Base-by-base conservation (phyloP, 1,140 invertebrate genomes). In the Aphelenchoides besseyi region DNA sequence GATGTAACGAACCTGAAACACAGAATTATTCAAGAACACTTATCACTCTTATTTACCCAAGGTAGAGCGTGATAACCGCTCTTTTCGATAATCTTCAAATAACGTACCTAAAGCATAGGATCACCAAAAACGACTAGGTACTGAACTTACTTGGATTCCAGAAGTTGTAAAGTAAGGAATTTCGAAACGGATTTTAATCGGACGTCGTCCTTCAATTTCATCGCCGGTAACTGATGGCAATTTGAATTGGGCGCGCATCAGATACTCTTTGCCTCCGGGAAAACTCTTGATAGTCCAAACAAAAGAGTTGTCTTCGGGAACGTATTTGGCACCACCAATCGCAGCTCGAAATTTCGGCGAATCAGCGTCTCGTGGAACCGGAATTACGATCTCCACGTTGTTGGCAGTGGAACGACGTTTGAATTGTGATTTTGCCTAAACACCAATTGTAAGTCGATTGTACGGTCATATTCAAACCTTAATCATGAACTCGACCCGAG, bases 241-340 rank as follows among this genome's bases (percentile, higher is more conserved):
- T n/a, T 94, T 94, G 87, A 99, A 99, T 85, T 98, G 95, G 9
- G 97, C 97, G 76, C 95, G 88, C 96, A 99, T 98, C 64, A 99
- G 87, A 86, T 96, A 98, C 84, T 99, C 97, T 83, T 98, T 98
- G 30, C 96, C 97, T 36, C 70, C 36, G 2, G 96, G 97, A 85
- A 99, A 99, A 32, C 95, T 97, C 86, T 98, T 98, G 67, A 99
- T 95, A n/a, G 92, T 95, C 97, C 97, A 99, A 28, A 96, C 93
- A 36, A 98, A 94, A 32, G 94, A 93, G 88, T 93, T 97, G 82
- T 94, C 91, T 85, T 99, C 96, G 0, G 96, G 95, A 1, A 93
- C 92, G 86, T 98, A 79, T 66, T 95, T 97, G 29, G 95, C 95
- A 86, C 91, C 95, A 16, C 97, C 97, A 77, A 97, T 93, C 1